Evolutionary conservation across 2,113 vertebrate genomes (phyloP), one percentile per base, ranked within the genome.

Genomic region (Connochaetes taurinus): DNA sequence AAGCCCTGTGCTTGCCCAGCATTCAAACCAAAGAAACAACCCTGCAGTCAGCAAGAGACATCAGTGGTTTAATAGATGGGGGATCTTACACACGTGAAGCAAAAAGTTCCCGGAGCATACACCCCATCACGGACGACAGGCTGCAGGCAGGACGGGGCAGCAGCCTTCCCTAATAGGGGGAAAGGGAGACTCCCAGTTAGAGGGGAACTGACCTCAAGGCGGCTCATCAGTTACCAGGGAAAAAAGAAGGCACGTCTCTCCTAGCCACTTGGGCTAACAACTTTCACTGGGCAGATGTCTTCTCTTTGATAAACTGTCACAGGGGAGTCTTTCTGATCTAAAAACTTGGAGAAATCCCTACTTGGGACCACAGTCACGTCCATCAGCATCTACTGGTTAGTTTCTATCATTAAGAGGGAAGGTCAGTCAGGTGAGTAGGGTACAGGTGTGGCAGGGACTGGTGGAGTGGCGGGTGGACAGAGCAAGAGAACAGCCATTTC

Each of bases 261-360:
- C 11, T 0, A 8, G 80, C 19, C 3, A 29, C 33, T 14, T 2
- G 1, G 50, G 50, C 19, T 36, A 53, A 82, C 1, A n/a, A 36
- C 19, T 19, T 82, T 82, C 80, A 82, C 1, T 25, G 19, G 80
- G 80, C 47, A n/a, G 11, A 53, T 53, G 19, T 36, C 33, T 53
- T 53, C 33, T 52, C 33, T 82, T 53, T 82, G 50, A 53, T 53
- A n/a, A 53, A 53, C 80, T 82, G 19, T 53, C 31, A 36, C 7
- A 82, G 19, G 14, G 80, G 50, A 82, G 19, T 11, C 11, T 29
- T 82, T 82, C 50, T 82, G 80, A 82, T 53, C 33, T 33, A 14
- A 36, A 33, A n/a, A 21, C n/a, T 82, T 53, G 36, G 19, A 82
- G 50, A n/a, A 82, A 7, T 15, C 12, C 50, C 31, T 8, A 53